A percentile compares a stretch with the other conserved stretches of the same genome.
These are phyloP conservation scores for Chroicocephalus ridibundus DNA, from an alignment of 2,113 vertebrate species.

Conservation along the genomic window DNA sequence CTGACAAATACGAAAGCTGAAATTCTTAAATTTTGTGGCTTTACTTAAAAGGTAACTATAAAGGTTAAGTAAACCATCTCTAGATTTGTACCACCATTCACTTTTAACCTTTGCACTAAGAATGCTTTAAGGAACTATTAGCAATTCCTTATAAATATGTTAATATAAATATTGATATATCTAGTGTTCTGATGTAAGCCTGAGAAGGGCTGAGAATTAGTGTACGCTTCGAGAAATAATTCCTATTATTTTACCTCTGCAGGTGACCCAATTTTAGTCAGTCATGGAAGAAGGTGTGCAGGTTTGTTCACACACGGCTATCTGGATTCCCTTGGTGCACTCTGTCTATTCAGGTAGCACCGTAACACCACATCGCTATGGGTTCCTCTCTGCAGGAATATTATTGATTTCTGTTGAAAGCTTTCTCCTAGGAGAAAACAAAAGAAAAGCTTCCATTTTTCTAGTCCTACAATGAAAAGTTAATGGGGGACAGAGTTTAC, in stretches of 20 bases:
- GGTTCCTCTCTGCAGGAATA: not conserved
- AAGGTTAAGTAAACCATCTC: not conserved
- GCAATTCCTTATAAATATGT: not conserved
- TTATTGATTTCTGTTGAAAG: conserved; percentile 53
- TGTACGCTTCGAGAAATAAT: not conserved
- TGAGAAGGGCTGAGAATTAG: not conserved
- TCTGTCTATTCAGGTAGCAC: not conserved
- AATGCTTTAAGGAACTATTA: not conserved
- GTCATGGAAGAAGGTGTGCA: not conserved
- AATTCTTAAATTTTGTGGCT: not conserved
- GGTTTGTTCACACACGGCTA: not conserved
- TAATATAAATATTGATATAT: not conserved
- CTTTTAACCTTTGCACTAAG: not conserved
- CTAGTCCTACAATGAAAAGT: conserved; percentile 9
- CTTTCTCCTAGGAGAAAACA: conserved; percentile 44
- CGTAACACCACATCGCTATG: not conserved
- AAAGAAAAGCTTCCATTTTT: conserved; percentile 33
- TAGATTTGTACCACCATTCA: not conserved
- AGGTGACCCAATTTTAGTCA: not conserved
- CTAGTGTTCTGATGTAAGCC: not conserved
- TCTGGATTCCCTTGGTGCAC: not conserved
- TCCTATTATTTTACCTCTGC: not conserved
- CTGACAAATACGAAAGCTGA: not conserved
- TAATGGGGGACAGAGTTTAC: not conserved
- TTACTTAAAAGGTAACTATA: not conserved